Conservation (phyloP, 2,113 vertebrate genomes). For the Nettapus auritus region DNA sequence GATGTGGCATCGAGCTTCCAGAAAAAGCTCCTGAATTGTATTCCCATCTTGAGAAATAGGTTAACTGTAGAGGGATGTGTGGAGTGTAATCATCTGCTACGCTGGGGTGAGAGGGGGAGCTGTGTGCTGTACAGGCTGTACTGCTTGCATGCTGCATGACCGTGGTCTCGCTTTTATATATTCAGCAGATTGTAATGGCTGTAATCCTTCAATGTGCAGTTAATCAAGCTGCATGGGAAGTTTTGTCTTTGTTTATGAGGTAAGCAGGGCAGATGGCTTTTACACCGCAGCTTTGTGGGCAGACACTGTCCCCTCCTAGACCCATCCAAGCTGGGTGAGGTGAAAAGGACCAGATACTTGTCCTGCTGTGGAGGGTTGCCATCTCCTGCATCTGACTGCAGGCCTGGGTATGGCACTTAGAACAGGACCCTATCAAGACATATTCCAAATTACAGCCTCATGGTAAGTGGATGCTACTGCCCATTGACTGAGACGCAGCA, state of each 20-base stretch:
- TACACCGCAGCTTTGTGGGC: background rate
- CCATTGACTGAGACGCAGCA: background rate
- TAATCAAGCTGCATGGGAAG: background rate
- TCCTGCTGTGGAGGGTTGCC: background rate
- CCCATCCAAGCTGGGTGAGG: fast-evolving
- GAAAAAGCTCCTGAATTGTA: background rate
- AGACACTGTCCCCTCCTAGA: background rate
- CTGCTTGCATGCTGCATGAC: background rate
- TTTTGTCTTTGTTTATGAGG: background rate
- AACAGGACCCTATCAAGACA: background rate
- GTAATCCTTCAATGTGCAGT: background rate
- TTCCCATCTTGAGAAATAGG: background rate
- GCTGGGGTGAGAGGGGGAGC: background rate
- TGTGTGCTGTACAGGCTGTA: fast-evolving
- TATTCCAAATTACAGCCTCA: background rate
- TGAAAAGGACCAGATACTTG: background rate
- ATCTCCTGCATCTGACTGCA: background rate
- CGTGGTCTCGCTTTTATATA: background rate
- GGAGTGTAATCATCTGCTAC: background rate
- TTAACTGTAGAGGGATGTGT: background rate
- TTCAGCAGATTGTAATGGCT: background rate
- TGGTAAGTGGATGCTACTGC: fast-evolving
- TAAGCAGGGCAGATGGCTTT: background rate
- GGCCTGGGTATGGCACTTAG: background rate
- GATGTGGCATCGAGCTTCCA: background rate